Evolutionary conservation across 1,140 invertebrate genomes (phyloP).

Genomic region (Sinella curviseta): DNA sequence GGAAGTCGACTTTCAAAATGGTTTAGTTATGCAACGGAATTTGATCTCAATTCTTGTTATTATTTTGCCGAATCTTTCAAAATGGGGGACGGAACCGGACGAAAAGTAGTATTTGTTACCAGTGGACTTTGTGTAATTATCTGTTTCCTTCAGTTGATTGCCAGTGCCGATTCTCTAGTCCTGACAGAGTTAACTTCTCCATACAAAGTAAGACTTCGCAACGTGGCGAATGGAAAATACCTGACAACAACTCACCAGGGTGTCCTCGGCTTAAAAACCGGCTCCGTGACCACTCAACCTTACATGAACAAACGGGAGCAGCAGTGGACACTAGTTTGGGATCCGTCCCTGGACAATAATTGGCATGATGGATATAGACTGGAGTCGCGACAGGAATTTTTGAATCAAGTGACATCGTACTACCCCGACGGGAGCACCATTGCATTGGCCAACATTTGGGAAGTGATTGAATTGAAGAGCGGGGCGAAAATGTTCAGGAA

Average conservation of each 20-base stretch:
- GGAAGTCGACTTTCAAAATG: no score
- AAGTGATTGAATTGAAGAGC: conserved; percentile 3
- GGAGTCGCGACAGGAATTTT: conserved; percentile 28
- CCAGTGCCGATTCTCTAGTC: not conserved
- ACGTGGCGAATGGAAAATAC: conserved; percentile 8
- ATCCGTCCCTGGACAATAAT: conserved; percentile 25
- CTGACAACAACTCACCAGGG: conserved; percentile 27
- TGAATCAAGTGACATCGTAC: conserved; percentile 27
- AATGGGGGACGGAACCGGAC: no score
- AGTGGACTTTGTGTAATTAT: no score
- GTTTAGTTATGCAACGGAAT: no score
- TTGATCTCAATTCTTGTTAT: no score
- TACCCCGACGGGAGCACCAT: conserved; percentile 28
- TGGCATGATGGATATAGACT: conserved; percentile 24
- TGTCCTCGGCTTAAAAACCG: conserved; percentile 27
- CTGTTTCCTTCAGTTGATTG: no score
- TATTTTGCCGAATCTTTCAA: no score
- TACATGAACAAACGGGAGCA: conserved; percentile 13
- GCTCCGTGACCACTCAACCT: not conserved
- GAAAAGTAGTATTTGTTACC: no score
- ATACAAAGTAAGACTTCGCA: conserved; percentile 12
- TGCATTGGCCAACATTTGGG: conserved; percentile 32
- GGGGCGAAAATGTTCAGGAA: conserved; percentile 17
- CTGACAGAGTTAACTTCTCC: conserved; percentile 30
- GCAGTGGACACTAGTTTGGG: conserved; percentile 28